Evolutionary conservation across 1,140 invertebrate genomes (phyloP), one percentile per base, ranked within the genome.

Genomic region (Platyscapa corneri): DNA sequence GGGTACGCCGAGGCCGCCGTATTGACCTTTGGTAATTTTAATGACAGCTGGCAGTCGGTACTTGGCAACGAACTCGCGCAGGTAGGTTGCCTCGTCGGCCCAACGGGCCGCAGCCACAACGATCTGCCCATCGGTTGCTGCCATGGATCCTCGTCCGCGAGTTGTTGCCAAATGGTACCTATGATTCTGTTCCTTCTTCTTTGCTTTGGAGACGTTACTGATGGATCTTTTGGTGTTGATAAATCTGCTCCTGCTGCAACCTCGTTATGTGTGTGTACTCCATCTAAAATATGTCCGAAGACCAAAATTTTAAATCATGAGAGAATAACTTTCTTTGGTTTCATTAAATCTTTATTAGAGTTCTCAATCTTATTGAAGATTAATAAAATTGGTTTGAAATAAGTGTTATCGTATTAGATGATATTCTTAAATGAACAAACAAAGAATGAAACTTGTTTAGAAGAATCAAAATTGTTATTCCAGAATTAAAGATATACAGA

Each of bases 1-100:
- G 12, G 97, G 97, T 30, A 97, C 97, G 8, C 97, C 97, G 23
- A 98, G 94, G 39, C 96, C 96, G 82, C 97, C 96, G 94, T 98
- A 98, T 90, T 98, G 97, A 82, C 98, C 98, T 93, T 98, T 98
- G 84, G 97, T 96, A 87, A 99, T 97, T 93, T 97, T 98, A 83
- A 97, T 97, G 86, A 98, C 96, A 87, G 95, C 96, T 16, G 98
- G 98, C 78, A 98, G 93, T 74, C 95, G 95, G 87, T 96, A 95
- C 89, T 97, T 97, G 88, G 95, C 94, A 46, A 97, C 95, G 90
- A 97, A 97, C 89, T 98, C 97, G 87, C 96, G 95, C 32, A 98
- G 94, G 89, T 97, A 96, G 86, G 95, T 95, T 14, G 95, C 95
- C 88, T 97, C 96, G 88, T 97, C 97, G 77, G 95, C 95, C 96